These are phyloP conservation scores for Hemibagrus guttatus DNA, from an alignment of 2,797 vertebrate species.

Conservation along the genomic window DNA sequence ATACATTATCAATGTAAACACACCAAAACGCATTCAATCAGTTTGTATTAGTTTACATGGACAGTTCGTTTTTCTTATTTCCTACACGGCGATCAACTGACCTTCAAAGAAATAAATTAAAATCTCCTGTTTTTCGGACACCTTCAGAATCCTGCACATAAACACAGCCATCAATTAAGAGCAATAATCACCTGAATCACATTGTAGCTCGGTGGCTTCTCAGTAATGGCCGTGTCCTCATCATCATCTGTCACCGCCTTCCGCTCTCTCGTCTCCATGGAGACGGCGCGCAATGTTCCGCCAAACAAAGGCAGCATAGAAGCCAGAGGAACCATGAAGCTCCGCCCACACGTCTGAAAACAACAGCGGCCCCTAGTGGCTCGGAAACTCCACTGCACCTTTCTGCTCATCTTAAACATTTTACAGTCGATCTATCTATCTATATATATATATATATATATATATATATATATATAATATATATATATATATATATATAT, in stretches of 20 bases:
- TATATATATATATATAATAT: no score
- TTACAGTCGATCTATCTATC: no score
- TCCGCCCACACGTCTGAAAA: neutral
- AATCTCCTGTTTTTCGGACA: neutral
- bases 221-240: constrained; percentile 28
- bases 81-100: neutral
- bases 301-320: constrained; percentile 55
- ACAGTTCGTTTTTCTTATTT: neutral
- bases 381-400: constrained; percentile 3
- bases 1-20: neutral
- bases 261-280: constrained; percentile 48
- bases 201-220: constrained; percentile 15
- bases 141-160: neutral
- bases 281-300: constrained; percentile 50
- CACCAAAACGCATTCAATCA: neutral
- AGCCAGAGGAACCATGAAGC: neutral
- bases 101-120: neutral
- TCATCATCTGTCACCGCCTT: constrained; percentile 32
- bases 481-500: no score
- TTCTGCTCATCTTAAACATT: no score
- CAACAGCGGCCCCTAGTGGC: constrained; percentile 48
- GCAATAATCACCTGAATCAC: constrained; percentile 32
- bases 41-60: neutral
- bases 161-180: neutral
- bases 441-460: no score